phyloP scores from a whole-genome alignment of 1,140 invertebrate genomes.

The Saccostrea cuccullata region DNA sequence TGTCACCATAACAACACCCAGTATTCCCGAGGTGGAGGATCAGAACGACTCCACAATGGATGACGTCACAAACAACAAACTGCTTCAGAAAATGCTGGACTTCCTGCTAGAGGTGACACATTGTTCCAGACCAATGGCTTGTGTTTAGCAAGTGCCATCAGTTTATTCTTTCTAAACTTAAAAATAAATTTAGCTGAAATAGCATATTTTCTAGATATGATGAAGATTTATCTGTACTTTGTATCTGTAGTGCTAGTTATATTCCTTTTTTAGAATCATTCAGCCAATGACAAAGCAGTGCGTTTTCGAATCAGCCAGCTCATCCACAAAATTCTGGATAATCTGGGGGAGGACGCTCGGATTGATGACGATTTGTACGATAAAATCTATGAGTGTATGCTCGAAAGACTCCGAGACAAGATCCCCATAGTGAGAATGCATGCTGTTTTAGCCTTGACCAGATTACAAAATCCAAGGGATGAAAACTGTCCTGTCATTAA shows the following conservation, averaged over 20 bases:
- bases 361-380: conserved; percentile 88
- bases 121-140: background rate
- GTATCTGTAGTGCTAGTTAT: no score
- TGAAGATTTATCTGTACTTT: no score
- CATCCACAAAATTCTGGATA: conserved; percentile 85
- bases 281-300: conserved; percentile 82
- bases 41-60: conserved; percentile 50
- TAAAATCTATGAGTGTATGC: conserved; percentile 85
- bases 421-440: conserved; percentile 87
- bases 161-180: no score
- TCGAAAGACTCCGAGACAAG: conserved; percentile 84
- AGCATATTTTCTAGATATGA: no score
- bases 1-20: conserved; percentile 75
- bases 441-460: conserved; percentile 87
- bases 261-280: conserved; percentile 79
- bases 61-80: conserved; percentile 66
- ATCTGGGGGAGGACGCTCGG: conserved; percentile 87
- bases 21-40: conserved; percentile 26
- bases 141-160: background rate
- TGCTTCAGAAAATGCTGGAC: conserved; percentile 73
- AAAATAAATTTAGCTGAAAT: no score
- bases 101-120: conserved; percentile 72
- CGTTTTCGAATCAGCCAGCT: conserved; percentile 87
- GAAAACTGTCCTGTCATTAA: conserved; percentile 87
- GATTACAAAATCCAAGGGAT: conserved; percentile 89